A percentile compares a stretch with the other conserved stretches of the same genome.
These are phyloP conservation scores for Sialis fuliginosa DNA, from an alignment of 2,888 invertebrate genomes.

Conservation along the genomic window DNA sequence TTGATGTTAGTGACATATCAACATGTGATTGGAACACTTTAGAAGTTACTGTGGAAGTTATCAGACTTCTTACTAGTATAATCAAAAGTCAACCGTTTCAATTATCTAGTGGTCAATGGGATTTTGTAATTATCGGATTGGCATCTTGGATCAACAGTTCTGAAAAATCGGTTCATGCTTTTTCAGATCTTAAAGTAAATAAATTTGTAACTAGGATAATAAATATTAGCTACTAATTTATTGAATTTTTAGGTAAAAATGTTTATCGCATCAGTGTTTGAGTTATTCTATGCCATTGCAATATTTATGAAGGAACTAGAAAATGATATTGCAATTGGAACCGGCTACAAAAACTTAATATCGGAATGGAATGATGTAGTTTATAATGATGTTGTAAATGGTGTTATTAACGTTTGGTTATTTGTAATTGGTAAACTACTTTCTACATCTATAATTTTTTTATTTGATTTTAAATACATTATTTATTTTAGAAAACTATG, in stretches of 20 bases:
- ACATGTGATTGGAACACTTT: constrained; percentile 17
- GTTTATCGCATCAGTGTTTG: constrained; percentile 31
- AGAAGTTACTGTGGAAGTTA: constrained; percentile 23
- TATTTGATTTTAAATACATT: background rate
- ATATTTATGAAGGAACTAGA: constrained; percentile 25
- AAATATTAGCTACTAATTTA: background rate
- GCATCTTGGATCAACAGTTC: constrained; percentile 46
- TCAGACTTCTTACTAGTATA: constrained; percentile 21
- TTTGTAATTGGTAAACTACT: constrained; percentile 23
- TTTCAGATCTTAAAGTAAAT: constrained; percentile 11
- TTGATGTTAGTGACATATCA: constrained; percentile 16
- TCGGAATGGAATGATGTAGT: constrained; percentile 68
- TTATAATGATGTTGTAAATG: constrained; percentile 37
- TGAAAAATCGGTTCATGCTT: constrained; percentile 18
- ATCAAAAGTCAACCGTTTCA: constrained; percentile 17
- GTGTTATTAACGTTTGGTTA: constrained; percentile 34
- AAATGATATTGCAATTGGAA: constrained; percentile 17
- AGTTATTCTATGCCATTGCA: constrained; percentile 30
- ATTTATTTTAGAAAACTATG: constrained; percentile 13
- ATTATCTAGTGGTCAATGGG: constrained; percentile 41
- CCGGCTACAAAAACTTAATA: constrained; percentile 25
- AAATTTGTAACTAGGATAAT: constrained; percentile 33
- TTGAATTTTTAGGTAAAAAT: constrained; percentile 25
- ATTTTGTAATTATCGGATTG: constrained; percentile 50
- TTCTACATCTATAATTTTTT: background rate